Evolutionary conservation across 2,113 vertebrate genomes (phyloP), one percentile per base, ranked within the genome.

Genomic region (Anser cygnoides): DNA sequence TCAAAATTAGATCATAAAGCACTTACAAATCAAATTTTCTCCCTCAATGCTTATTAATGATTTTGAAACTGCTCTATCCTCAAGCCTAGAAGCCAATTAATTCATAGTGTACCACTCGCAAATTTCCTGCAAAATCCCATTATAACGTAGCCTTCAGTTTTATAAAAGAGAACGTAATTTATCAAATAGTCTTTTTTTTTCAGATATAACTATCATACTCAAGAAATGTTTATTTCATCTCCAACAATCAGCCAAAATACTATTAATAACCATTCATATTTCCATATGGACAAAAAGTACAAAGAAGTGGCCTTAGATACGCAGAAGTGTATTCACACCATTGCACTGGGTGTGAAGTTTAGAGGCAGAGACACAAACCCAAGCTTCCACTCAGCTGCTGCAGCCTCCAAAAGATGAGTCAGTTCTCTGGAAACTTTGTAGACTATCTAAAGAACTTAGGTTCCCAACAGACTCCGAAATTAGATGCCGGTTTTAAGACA

Each of bases 351-450:
- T 68, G 76, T 55, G 80, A 84, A 58, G 62, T 7, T 81, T 8
- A 68, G 52, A 84, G 84, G 68, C 11, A 2, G 7, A 75, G 76
- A 71, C 31, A 71, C 73, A 57, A 92, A 72, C 43, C 43, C 43
- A 50, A 59, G 58, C 23, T 84, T 71, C 77, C 80, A 39, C 35
- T 61, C 55, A 43, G n/a, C 46, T 29, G 1, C 49, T 35, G 57
- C 37, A 71, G 37, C 4, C 72, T 66, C 39, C 3, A 2, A 87
- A 73, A 0, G 1, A 62, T 41, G 81, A 91, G 5, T 81, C 89
- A 61, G 75, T 43, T 52, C 77, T 68, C 87, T 70, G 66, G 54
- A 95, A 97, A 85, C 89, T 93, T 78, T 21, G 67, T 12, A 54
- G 62, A 76, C 70, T 85, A 66, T 31, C 77, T 91, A 31, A 84